These are phyloP conservation scores for Platyscapa corneri DNA, from an alignment of 1,140 invertebrate species.

Conservation along the genomic window DNA sequence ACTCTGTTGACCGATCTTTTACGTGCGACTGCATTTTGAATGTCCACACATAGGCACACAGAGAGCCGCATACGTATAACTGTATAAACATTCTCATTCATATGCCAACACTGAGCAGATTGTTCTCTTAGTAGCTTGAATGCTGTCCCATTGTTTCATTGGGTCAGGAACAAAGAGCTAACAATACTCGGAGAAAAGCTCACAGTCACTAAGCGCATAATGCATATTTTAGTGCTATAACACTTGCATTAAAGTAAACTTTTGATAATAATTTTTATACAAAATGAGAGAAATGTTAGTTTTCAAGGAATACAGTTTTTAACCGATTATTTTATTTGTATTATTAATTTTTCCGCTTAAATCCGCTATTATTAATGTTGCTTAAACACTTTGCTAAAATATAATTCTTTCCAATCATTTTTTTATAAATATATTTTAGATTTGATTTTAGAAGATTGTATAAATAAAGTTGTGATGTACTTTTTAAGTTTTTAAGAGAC, in stretches of 20 bases:
- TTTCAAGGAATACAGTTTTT: not conserved
- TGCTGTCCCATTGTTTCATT: not conserved
- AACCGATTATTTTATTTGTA: not conserved
- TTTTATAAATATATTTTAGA: too few species aligned
- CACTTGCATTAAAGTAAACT: not conserved
- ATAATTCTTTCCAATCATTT: too few species aligned
- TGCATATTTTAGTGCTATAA: slow-evolving; percentile 21
- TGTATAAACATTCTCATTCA: not conserved
- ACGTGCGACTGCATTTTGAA: not conserved
- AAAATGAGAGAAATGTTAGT: not conserved
- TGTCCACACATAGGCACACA: not conserved
- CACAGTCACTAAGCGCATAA: not conserved
- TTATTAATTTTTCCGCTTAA: too few species aligned
- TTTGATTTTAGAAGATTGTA: too few species aligned
- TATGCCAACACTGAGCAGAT: not conserved
- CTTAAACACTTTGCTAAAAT: too few species aligned
- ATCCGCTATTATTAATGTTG: too few species aligned
- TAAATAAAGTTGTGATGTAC: too few species aligned
- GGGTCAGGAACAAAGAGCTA: slow-evolving; percentile 4
- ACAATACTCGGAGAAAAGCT: not conserved
- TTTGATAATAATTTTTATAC: not conserved
- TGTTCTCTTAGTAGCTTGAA: not conserved
- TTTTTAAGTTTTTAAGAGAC: too few species aligned
- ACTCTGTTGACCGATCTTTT: not conserved
- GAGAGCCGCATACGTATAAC: not conserved